Conservation (phyloP, 2,888 invertebrate species). For the Lasioglossum malachurum region DNA sequence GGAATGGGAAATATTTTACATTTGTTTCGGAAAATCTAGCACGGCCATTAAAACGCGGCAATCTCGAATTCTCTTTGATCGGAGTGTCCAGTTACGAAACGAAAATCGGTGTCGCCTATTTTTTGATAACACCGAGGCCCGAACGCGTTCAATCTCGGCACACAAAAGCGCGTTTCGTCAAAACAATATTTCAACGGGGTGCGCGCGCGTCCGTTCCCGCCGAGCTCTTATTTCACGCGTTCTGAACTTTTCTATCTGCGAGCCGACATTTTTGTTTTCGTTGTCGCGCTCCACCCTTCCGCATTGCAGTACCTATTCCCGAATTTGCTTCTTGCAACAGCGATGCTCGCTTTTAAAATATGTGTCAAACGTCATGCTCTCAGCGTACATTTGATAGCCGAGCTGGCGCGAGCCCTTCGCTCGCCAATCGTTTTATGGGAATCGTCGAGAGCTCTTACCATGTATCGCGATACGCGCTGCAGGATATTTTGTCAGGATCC, state of each 20-base stretch:
- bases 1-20: not conserved
- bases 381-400: constrained; percentile 28
- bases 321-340: constrained; percentile 30
- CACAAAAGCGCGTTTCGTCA: not conserved
- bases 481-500: not conserved
- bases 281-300: not conserved
- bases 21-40: not conserved
- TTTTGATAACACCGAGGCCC: not conserved
- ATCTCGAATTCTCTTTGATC: constrained; percentile 20
- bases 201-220: not conserved
- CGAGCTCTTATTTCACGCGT: not conserved
- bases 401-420: constrained; percentile 21
- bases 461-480: constrained; percentile 11
- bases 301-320: not conserved
- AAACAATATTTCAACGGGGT: not conserved
- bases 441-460: constrained; percentile 24
- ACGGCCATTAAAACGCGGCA: not conserved
- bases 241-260: not conserved
- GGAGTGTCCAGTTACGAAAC: constrained; percentile 3
- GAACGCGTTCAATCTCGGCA: not conserved
- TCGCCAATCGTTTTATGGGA: constrained; percentile 30
- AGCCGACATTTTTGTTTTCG: constrained; percentile 27
- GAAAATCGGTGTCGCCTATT: constrained; percentile 9
- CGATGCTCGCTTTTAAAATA: constrained; percentile 32
- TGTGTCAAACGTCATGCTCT: not conserved